A percentile compares a stretch with the other conserved stretches of the same genome.
Conservation (phyloP, 2,888 invertebrate genomes). For the Scaptomyza caliginosa region DNA sequence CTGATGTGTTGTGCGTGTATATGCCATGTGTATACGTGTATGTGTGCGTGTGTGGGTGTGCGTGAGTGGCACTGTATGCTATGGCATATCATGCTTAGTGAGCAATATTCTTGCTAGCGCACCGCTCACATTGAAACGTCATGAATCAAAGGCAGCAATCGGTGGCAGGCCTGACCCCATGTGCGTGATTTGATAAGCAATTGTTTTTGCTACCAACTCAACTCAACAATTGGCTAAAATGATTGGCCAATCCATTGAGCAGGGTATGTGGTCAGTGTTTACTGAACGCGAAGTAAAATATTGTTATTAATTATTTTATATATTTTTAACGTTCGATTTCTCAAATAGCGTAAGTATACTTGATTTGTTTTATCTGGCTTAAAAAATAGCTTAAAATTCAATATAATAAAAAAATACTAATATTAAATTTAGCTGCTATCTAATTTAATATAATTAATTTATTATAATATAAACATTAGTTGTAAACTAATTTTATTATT, state of each 20-base stretch:
- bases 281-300: no score
- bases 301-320: no score
- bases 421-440: no score
- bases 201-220: slow-evolving; percentile 10
- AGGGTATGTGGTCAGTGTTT: neutral
- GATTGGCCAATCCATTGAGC: neutral
- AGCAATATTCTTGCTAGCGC: slow-evolving; percentile 63
- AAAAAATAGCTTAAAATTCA: no score
- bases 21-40: neutral
- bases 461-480: no score
- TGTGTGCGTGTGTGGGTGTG: neutral
- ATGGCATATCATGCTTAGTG: slow-evolving; percentile 59
- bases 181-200: slow-evolving; percentile 51
- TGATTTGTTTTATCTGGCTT: no score
- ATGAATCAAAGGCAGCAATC: slow-evolving; percentile 45
- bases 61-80: neutral
- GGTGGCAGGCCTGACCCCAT: slow-evolving; percentile 16
- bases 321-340: no score
- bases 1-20: slow-evolving; percentile 12
- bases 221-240: slow-evolving; percentile 6
- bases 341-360: no score
- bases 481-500: no score
- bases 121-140: slow-evolving; percentile 42
- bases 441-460: no score
- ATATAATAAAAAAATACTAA: no score